Evolutionary conservation across 2,113 vertebrate genomes (phyloP).

Genomic region (Bubo bubo): DNA sequence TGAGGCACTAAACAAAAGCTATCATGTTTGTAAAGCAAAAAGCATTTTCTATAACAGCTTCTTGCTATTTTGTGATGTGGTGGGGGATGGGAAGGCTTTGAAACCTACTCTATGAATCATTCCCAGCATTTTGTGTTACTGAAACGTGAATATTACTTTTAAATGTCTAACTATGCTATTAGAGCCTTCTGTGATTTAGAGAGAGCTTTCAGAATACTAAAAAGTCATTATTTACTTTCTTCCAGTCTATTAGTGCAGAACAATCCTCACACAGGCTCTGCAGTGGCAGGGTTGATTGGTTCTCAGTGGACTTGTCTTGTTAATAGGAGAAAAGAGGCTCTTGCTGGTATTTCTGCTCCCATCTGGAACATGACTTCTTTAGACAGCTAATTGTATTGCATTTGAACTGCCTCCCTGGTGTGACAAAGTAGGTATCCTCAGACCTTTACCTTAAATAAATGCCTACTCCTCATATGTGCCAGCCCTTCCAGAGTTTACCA

Average conservation of each 20-base stretch:
- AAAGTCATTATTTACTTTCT: constrained; percentile 61
- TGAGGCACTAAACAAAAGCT: constrained; percentile 46
- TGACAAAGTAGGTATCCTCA: background rate
- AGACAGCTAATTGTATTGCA: background rate
- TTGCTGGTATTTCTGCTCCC: background rate
- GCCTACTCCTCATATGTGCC: background rate
- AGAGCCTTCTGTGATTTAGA: constrained; percentile 50
- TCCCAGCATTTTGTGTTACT: background rate
- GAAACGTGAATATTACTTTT: constrained; percentile 19
- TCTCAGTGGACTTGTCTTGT: constrained; percentile 5
- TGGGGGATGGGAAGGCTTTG: background rate
- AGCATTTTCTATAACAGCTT: constrained; percentile 3
- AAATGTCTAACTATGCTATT: constrained; percentile 34
- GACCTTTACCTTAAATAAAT: background rate
- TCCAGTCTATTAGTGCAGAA: constrained; percentile 47
- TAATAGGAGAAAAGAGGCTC: constrained; percentile 15
- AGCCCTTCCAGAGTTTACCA: background rate
- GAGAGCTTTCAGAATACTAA: constrained; percentile 47
- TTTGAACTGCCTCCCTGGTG: background rate
- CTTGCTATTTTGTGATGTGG: background rate
- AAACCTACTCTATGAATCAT: constrained; percentile 17
- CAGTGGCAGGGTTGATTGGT: background rate
- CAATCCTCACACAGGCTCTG: background rate
- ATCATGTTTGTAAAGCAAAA: constrained; percentile 33
- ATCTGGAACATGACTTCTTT: background rate